Evolutionary conservation across 2,888 invertebrate species (phyloP).

Genomic region (Steinernema scapterisci): DNA sequence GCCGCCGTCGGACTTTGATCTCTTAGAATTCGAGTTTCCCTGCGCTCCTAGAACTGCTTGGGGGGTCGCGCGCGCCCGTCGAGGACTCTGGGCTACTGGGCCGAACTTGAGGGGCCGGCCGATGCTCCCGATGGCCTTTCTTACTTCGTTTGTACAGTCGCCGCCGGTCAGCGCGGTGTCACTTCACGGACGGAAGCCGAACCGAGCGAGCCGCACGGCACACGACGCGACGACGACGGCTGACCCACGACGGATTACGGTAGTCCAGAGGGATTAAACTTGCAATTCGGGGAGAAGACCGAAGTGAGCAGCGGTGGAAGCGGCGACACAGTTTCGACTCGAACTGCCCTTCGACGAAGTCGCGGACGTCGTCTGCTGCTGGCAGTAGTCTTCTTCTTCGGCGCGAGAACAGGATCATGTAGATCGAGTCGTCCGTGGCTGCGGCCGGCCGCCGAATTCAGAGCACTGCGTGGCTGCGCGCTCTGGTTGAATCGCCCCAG

Average conservation of each 20-base stretch:
- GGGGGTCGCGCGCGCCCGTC: neutral
- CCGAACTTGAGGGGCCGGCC: neutral
- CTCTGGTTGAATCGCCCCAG: conserved; percentile 9
- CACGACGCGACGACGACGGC: neutral
- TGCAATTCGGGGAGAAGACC: neutral
- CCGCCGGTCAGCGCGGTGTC: neutral
- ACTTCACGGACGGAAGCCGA: neutral
- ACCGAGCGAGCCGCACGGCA: neutral
- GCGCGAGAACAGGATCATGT: conserved; percentile 28
- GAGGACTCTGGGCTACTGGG: neutral
- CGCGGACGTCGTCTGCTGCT: neutral
- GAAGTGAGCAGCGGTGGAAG: neutral
- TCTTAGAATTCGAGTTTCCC: neutral
- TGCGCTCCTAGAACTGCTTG: neutral
- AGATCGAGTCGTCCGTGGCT: neutral
- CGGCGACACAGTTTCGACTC: conserved; percentile 1
- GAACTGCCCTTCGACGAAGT: neutral
- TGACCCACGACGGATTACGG: conserved; percentile 7
- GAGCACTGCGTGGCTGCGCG: conserved; percentile 4
- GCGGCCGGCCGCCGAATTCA: conserved; percentile 22
- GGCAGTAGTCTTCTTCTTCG: neutral
- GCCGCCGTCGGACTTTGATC: conserved; percentile 15
- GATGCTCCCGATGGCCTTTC: neutral
- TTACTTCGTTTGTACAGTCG: conserved; percentile 21
- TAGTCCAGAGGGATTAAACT: conserved; percentile 15